phyloP scores from a whole-genome alignment of 2,113 vertebrate species.

The Mobula hypostoma region DNA sequence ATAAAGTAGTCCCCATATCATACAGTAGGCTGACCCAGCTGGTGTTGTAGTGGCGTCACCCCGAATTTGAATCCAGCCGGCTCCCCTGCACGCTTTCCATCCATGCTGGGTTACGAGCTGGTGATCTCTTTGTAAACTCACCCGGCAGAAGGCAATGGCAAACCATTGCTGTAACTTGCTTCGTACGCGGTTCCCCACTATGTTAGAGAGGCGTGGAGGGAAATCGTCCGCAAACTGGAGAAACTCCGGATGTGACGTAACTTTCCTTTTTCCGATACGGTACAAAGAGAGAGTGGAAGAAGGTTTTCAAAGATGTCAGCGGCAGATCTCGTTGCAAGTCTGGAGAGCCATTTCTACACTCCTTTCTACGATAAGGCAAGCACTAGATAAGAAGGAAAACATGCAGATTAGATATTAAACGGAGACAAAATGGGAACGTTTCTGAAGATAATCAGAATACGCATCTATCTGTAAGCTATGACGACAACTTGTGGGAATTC shows the following conservation, averaged over 20 bases:
- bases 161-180: too few relatives aligned
- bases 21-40: too few relatives aligned
- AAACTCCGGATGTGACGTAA: too few relatives aligned
- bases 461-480: background rate
- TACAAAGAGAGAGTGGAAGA: background rate
- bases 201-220: too few relatives aligned
- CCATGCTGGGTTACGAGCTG: too few relatives aligned
- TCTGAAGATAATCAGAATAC: background rate
- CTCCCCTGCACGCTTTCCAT: too few relatives aligned
- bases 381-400: background rate
- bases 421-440: background rate
- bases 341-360: background rate
- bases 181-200: background rate
- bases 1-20: too few relatives aligned
- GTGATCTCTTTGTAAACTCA: too few relatives aligned
- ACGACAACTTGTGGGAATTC: background rate
- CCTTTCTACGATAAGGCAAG: slow-evolving; percentile 3
- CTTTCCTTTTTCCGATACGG: background rate
- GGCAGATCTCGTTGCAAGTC: background rate
- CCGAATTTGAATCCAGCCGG: too few relatives aligned
- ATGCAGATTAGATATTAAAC: background rate
- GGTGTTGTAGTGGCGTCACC: too few relatives aligned
- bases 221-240: too few relatives aligned
- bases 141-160: too few relatives aligned
- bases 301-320: background rate